Conservation (phyloP, 2,113 vertebrate species). For the Anser cygnoides region DNA sequence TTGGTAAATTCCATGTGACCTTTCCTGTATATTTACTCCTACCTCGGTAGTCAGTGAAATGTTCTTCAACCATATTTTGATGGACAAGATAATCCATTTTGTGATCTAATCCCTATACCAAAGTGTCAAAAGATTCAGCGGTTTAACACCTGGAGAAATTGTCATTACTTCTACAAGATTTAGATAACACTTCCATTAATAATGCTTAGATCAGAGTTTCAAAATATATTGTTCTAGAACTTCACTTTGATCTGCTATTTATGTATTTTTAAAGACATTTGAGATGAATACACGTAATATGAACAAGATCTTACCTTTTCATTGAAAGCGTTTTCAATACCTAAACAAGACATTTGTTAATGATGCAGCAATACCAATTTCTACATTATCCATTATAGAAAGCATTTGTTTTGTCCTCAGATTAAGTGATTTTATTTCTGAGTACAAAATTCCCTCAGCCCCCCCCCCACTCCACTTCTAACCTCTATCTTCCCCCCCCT, state of each 20-base stretch:
- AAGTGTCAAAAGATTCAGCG: constrained; percentile 66
- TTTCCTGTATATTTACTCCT: constrained; percentile 32
- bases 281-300: background rate
- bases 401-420: background rate
- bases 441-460: background rate
- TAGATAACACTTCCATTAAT: constrained; percentile 71
- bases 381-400: background rate
- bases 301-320: background rate
- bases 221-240: constrained; percentile 48
- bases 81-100: constrained; percentile 68
- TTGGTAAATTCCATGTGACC: background rate
- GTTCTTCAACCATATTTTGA: constrained; percentile 63
- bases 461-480: background rate
- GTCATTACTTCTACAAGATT: constrained; percentile 71
- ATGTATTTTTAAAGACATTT: background rate
- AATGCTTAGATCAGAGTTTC: constrained; percentile 45
- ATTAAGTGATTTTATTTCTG: background rate
- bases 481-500: background rate
- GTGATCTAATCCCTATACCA: constrained; percentile 50
- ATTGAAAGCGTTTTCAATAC: background rate
- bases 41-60: background rate
- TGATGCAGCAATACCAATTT: constrained; percentile 1
- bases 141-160: constrained; percentile 66
- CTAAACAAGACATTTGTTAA: constrained; percentile 2
- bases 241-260: background rate